Evolutionary conservation across 2,113 vertebrate species (phyloP).

Genomic region (Lophura nycthemera): DNA sequence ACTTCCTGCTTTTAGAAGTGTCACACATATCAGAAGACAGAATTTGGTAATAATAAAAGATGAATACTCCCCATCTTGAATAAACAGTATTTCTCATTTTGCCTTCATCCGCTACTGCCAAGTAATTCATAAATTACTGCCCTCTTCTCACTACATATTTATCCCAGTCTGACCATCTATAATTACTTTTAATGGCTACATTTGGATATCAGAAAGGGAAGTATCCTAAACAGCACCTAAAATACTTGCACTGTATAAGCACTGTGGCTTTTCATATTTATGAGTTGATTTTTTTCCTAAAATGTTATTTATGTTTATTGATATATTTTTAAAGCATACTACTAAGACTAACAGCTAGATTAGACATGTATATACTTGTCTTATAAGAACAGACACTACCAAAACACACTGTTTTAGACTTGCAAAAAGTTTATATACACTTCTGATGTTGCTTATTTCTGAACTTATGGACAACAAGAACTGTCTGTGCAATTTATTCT

Average conservation of each 20-base stretch:
- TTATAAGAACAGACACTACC: background rate
- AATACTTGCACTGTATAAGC: background rate
- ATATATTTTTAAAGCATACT: background rate
- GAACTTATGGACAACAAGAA: background rate
- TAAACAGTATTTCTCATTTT: background rate
- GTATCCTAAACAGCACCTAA: background rate
- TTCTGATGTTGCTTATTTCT: background rate
- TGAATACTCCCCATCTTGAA: background rate
- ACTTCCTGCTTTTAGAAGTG: background rate
- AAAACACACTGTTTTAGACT: background rate
- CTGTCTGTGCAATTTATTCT: background rate
- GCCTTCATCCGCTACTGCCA: background rate
- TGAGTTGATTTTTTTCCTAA: background rate
- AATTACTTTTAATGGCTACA: conserved; percentile 26
- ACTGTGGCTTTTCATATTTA: background rate
- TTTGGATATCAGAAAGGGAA: conserved; percentile 28
- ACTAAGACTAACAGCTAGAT: background rate
- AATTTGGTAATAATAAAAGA: background rate
- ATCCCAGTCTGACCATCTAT: background rate
- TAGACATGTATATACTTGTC: background rate
- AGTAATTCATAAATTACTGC: background rate
- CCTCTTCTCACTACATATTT: background rate
- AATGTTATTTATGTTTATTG: background rate
- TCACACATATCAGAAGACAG: background rate
- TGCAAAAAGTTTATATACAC: background rate